Conservation (phyloP, 2,888 invertebrate genomes). For the Melanophora roralis region DNA sequence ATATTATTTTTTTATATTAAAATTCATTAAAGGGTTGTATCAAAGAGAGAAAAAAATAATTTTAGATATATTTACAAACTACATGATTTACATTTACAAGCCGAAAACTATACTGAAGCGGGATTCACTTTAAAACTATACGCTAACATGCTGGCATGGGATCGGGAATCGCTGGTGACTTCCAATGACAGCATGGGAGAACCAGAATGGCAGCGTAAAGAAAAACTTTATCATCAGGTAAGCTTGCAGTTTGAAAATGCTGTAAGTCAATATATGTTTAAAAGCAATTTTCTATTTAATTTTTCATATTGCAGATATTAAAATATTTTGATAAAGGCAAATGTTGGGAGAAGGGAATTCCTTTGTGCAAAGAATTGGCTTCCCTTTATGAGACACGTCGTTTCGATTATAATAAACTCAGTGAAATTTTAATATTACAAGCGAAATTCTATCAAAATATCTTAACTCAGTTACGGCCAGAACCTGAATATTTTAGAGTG, state of each 20-base stretch:
- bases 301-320: conserved; percentile 81
- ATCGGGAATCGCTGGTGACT: conserved; percentile 80
- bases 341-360: conserved; percentile 98
- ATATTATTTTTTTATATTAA: not conserved
- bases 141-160: conserved; percentile 93
- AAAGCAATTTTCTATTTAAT: not conserved
- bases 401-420: conserved; percentile 92
- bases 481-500: conserved; percentile 96
- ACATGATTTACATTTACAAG: conserved; percentile 92
- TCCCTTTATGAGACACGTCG: conserved; percentile 90
- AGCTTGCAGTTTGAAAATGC: not conserved
- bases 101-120: conserved; percentile 96
- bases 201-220: conserved; percentile 93
- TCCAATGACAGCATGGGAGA: conserved; percentile 84
- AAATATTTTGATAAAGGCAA: conserved; percentile 96
- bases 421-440: conserved; percentile 89
- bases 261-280: not conserved
- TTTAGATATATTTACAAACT: conserved; percentile 93
- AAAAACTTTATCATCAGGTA: conserved; percentile 86
- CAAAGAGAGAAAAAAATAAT: not conserved
- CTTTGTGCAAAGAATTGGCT: conserved; percentile 92
- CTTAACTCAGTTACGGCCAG: conserved; percentile 89
- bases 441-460: conserved; percentile 96
- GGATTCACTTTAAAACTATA: conserved; percentile 96
- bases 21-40: not conserved